phyloP scores from a whole-genome alignment of 2,888 invertebrate species.

The Biston stratarius region DNA sequence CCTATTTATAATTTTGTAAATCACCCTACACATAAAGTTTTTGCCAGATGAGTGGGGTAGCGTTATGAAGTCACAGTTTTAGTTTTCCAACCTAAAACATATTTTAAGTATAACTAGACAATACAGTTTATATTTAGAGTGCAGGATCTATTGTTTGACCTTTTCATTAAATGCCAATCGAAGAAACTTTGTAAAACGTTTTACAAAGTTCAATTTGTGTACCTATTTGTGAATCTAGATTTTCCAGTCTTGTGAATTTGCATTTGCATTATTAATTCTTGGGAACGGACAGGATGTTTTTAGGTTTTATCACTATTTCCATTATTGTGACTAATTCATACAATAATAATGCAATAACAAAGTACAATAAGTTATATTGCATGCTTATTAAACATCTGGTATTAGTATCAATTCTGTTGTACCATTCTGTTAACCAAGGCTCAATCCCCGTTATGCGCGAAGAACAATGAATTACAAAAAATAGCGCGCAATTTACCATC shows the following conservation, averaged over 20 bases:
- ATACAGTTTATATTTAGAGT: neutral
- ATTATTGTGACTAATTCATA: constrained; percentile 15
- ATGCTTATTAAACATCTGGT: neutral
- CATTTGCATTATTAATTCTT: constrained; percentile 4
- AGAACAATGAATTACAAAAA: too few relatives aligned
- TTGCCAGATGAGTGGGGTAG: neutral
- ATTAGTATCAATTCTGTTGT: neutral
- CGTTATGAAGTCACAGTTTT: too few relatives aligned
- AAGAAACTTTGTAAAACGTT: constrained; percentile 9
- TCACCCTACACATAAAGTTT: too few relatives aligned
- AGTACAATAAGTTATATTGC: neutral
- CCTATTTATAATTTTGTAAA: too few relatives aligned
- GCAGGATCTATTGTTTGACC: constrained; percentile 24
- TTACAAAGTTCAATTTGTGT: constrained; percentile 14
- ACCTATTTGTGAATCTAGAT: constrained; percentile 17
- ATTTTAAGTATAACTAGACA: neutral
- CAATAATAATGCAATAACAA: constrained; percentile 1
- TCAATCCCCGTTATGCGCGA: neutral
- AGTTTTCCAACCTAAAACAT: neutral
- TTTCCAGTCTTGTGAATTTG: constrained; percentile 9
- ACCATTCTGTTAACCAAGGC: neutral
- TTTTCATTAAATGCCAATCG: constrained; percentile 27
- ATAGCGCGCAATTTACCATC: too few relatives aligned
- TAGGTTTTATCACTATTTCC: neutral
- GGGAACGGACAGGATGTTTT: constrained; percentile 17